Conservation (phyloP, 2,888 invertebrate species). For the Bombylius discolor region DNA sequence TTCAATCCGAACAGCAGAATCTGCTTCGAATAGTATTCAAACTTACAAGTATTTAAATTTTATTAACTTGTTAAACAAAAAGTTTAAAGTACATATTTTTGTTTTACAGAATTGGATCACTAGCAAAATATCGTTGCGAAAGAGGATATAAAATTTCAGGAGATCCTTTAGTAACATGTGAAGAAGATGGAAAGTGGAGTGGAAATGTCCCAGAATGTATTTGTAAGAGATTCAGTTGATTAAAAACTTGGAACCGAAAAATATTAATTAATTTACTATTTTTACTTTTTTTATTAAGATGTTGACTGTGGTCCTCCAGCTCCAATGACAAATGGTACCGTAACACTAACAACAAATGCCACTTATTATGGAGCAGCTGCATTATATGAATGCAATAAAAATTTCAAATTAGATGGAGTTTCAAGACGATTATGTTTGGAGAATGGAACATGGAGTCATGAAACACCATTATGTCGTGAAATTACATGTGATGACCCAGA, state of each 20-base stretch:
- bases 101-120: slow-evolving; percentile 51
- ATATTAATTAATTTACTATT: not conserved
- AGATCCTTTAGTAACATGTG: slow-evolving; percentile 72
- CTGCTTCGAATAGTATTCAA: slow-evolving; percentile 50
- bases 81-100: not conserved
- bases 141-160: slow-evolving; percentile 79
- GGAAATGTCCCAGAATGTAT: slow-evolving; percentile 70
- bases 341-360: slow-evolving; percentile 70
- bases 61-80: no score
- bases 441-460: slow-evolving; percentile 83
- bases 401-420: slow-evolving; percentile 71
- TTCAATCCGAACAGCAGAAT: slow-evolving; percentile 60
- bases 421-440: slow-evolving; percentile 73
- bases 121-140: slow-evolving; percentile 81
- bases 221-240: slow-evolving; percentile 47
- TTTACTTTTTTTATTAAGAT: slow-evolving; percentile 39
- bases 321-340: slow-evolving; percentile 57
- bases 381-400: slow-evolving; percentile 68
- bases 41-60: slow-evolving; percentile 49
- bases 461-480: slow-evolving; percentile 69
- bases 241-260: not conserved
- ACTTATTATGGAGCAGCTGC: slow-evolving; percentile 80
- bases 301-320: slow-evolving; percentile 76
- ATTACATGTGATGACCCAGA: slow-evolving; percentile 65
- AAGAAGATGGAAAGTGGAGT: slow-evolving; percentile 75